phyloP scores from a whole-genome alignment of 2,113 vertebrate species.

The Hippopotamus amphibius region DNA sequence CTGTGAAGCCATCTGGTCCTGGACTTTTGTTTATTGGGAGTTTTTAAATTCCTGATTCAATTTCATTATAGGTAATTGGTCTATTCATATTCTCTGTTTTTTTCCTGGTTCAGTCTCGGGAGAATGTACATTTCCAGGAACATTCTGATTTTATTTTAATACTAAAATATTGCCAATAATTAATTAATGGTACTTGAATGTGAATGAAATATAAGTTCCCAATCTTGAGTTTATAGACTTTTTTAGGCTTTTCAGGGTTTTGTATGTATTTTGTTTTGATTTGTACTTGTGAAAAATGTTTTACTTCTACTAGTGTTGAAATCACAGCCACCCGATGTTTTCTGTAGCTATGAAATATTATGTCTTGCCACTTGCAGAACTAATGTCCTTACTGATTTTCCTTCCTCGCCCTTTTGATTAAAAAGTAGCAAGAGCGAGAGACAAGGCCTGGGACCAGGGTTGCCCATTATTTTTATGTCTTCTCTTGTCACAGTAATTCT shows the following conservation, averaged over 20 bases:
- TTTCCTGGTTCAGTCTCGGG: neutral
- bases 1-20: neutral
- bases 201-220: neutral
- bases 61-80: neutral
- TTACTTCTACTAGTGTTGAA: slow-evolving; percentile 13
- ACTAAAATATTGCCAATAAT: slow-evolving; percentile 26
- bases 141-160: neutral
- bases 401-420: slow-evolving; percentile 55
- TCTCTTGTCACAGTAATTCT: slow-evolving; percentile 34
- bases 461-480: slow-evolving; percentile 42
- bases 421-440: neutral
- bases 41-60: neutral
- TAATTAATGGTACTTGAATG: neutral
- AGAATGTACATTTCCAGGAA: neutral
- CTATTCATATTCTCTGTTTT: neutral
- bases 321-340: slow-evolving; percentile 16
- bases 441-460: neutral
- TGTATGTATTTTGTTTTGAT: neutral
- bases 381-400: slow-evolving; percentile 15
- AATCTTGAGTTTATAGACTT: neutral
- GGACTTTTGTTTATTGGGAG: neutral
- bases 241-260: neutral
- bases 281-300: slow-evolving; percentile 35
- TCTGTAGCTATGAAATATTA: slow-evolving; percentile 42
- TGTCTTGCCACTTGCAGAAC: slow-evolving; percentile 56